These are phyloP conservation scores for Tholera decimalis DNA, from an alignment of 2,888 invertebrate genomes.

Conservation along the genomic window DNA sequence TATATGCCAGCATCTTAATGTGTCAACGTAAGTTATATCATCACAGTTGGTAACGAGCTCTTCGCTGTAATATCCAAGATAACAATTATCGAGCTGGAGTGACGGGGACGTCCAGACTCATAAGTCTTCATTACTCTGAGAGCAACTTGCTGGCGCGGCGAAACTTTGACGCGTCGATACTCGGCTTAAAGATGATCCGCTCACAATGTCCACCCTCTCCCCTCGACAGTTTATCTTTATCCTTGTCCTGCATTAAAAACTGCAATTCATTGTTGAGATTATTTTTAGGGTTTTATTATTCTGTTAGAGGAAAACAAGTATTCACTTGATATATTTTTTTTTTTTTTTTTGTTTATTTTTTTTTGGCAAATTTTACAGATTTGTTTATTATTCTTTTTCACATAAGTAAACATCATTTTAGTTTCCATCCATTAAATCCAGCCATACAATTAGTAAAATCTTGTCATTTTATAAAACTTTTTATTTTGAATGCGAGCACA, in stretches of 20 bases:
- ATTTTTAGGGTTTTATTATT: neutral
- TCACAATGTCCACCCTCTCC: conserved; percentile 50
- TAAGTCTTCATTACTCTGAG: conserved; percentile 89
- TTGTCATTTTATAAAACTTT: too few relatives aligned
- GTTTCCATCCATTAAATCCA: too few relatives aligned
- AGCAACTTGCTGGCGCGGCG: conserved; percentile 72
- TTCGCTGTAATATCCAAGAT: conserved; percentile 75
- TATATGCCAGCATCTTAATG: conserved; percentile 27
- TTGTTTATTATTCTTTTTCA: too few relatives aligned
- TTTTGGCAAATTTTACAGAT: too few relatives aligned
- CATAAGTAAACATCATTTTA: too few relatives aligned
- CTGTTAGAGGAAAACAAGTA: neutral
- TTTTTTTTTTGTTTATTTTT: too few relatives aligned
- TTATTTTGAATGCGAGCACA: too few relatives aligned
- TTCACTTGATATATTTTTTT: too few relatives aligned
- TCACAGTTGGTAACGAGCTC: conserved; percentile 48
- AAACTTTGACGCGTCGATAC: conserved; percentile 80
- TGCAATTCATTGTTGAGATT: conserved; percentile 49
- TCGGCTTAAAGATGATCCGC: conserved; percentile 75
- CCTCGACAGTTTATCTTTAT: conserved; percentile 45
- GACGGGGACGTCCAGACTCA: conserved; percentile 79
- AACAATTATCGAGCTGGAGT: conserved; percentile 79
- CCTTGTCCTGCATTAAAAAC: conserved; percentile 45
- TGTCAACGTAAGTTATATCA: conserved; percentile 53
- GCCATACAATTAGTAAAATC: too few relatives aligned